A percentile compares a stretch with the other conserved stretches of the same genome.
These are phyloP conservation scores for Drepana falcataria DNA, from an alignment of 2,888 invertebrate genomes.

Conservation along the genomic window DNA sequence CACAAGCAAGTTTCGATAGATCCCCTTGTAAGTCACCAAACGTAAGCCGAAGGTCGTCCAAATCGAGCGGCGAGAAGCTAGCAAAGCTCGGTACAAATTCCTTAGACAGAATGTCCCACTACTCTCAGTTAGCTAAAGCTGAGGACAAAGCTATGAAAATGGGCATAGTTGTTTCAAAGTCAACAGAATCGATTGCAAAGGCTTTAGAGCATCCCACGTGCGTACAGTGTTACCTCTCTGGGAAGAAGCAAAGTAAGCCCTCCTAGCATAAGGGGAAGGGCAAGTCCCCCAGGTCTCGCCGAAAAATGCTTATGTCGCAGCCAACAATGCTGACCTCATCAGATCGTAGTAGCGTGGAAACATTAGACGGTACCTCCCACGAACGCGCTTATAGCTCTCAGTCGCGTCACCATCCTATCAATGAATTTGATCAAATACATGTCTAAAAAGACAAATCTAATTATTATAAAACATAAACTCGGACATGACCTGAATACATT, in stretches of 20 bases:
- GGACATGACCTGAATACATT: too few species aligned
- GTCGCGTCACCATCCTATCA: conserved; percentile 42
- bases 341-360: conserved; percentile 69
- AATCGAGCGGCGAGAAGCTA: conserved; percentile 62
- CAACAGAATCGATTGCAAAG: conserved; percentile 74
- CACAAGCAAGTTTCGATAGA: conserved; percentile 71
- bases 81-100: conserved; percentile 72
- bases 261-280: conserved; percentile 84
- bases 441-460: conserved; percentile 53
- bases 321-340: conserved; percentile 54
- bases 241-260: conserved; percentile 76
- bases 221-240: conserved; percentile 85
- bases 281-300: conserved; percentile 78
- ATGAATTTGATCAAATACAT: conserved; percentile 78
- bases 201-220: conserved; percentile 84
- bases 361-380: conserved; percentile 50
- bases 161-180: conserved; percentile 78
- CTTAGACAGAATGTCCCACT: conserved; percentile 68
- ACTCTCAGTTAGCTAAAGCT: conserved; percentile 70
- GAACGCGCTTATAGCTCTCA: conserved; percentile 59
- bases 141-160: conserved; percentile 74
- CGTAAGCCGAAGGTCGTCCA: conserved; percentile 63
- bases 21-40: conserved; percentile 70
- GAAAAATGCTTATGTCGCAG: conserved; percentile 55
- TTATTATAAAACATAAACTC: too few species aligned